Percentiles rank a stretch among this genome's conserved stretches.
These are phyloP conservation scores for Euschistus heros DNA, from an alignment of 1,140 invertebrate genomes.

Conservation along the genomic window DNA sequence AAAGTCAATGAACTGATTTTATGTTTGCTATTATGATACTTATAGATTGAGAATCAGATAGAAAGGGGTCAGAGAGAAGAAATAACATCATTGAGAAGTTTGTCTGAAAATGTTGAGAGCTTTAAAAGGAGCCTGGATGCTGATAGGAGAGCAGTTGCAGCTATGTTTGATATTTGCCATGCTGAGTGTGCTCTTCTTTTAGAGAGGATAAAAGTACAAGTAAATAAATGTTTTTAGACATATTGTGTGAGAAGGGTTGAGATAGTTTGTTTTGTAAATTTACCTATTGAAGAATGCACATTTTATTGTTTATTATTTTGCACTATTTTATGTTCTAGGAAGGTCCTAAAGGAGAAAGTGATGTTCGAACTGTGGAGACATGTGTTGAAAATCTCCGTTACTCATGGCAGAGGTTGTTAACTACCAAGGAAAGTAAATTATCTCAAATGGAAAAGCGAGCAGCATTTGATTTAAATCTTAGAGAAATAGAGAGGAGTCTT, in stretches of 20 bases:
- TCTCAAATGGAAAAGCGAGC: conserved; percentile 54
- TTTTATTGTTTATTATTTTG: conserved; percentile 15
- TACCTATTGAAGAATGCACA: not conserved
- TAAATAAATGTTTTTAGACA: not conserved
- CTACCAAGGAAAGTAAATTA: conserved; percentile 46
- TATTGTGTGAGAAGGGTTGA: too few species aligned
- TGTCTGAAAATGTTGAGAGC: conserved; percentile 5
- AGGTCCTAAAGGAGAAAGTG: conserved; percentile 47
- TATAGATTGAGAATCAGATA: conserved; percentile 2
- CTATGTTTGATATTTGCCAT: conserved; percentile 12
- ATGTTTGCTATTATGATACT: not conserved
- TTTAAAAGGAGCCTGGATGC: conserved; percentile 6
- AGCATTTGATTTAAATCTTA: conserved; percentile 58
- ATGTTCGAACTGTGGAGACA: conserved; percentile 56
- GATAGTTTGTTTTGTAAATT: too few species aligned
- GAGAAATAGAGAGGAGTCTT: conserved; percentile 59
- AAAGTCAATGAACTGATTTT: too few species aligned
- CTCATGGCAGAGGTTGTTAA: conserved; percentile 49
- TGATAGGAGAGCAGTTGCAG: not conserved
- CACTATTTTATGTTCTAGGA: conserved; percentile 11
- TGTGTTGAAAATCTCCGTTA: conserved; percentile 43
- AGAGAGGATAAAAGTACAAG: conserved; percentile 2
- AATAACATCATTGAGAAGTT: not conserved
- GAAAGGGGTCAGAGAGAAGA: conserved; percentile 5
- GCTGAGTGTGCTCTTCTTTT: conserved; percentile 10